Evolutionary conservation across 1,140 invertebrate genomes (phyloP), one percentile per base, ranked within the genome.

Genomic region (Brachionus rubens): DNA sequence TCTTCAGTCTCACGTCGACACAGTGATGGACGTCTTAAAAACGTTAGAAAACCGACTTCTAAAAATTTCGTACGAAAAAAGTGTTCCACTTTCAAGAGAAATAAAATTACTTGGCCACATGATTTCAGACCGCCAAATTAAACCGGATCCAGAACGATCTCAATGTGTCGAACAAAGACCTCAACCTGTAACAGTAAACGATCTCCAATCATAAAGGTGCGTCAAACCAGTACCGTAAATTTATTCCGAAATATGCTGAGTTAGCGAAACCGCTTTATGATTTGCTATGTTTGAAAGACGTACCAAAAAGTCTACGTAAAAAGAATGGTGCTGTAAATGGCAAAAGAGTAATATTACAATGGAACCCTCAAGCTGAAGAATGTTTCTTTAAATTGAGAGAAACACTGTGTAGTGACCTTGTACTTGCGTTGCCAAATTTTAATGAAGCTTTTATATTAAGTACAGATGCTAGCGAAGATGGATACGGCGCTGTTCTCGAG

Each of bases 401-500:
- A 9, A 36, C 33, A 36, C 33, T 36, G 30, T 33, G 26, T 9
- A 59, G 54, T 19, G 16, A 36, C 7, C 33, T 59, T n/a, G 54
- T 59, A 16, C 30, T 59, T 33, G 54, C 54, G 7, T 59, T 59
- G 16, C 54, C 54, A 5, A 36, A 59, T 59, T 59, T 59, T 59
- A 36, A 33, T 33, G 30, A 59, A 33, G 10, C 12, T 33, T 16
- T 59, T 12, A 59, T 59, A 33, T 33, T 59, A 3, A 59, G 3
- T n/a, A 59, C 54, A 14, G 54, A 59, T 59, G 54, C 54, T 9
- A n/a, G 54, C 33, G 26, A 59, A 7, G 5, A 59, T 59, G 26
- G 54, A 33, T 59, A 59, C 33, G 54, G 54, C 19, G 54, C 54
- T n/a, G 54, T 59, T 6, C 30, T 59, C n/a, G 54, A 59, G 30